These are phyloP conservation scores for Heliconius congener DNA, from an alignment of 1,140 invertebrate species.

Conservation along the genomic window DNA sequence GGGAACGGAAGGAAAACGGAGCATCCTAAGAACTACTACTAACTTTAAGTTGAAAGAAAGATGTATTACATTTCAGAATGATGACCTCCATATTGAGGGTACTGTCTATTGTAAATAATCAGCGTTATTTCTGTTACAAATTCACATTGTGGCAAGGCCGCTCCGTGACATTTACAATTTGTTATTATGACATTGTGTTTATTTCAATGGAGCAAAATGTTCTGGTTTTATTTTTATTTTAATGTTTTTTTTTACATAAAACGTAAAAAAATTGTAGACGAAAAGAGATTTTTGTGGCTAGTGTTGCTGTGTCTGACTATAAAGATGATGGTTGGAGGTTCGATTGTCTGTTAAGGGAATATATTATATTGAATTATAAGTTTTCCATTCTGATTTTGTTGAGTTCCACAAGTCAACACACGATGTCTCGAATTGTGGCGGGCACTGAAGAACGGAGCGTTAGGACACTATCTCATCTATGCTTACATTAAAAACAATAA, in stretches of 20 bases:
- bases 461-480: too few species aligned
- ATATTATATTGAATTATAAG: too few species aligned
- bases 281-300: too few species aligned
- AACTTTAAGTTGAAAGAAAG: neutral
- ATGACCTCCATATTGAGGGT: conserved; percentile 12
- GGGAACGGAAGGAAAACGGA: neutral
- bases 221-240: neutral
- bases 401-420: too few species aligned
- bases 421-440: too few species aligned
- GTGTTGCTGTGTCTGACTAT: too few species aligned
- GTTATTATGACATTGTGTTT: conserved; percentile 17
- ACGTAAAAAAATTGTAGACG: neutral
- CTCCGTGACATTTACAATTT: conserved; percentile 31
- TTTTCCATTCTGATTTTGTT: too few species aligned
- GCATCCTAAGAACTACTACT: neutral
- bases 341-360: too few species aligned
- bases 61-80: neutral
- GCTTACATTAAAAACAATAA: too few species aligned
- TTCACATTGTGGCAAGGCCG: conserved; percentile 25
- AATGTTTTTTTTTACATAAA: neutral
- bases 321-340: too few species aligned
- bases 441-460: too few species aligned
- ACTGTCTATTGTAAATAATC: conserved; percentile 14
- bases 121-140: conserved; percentile 21
- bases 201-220: neutral